Base-by-base conservation (phyloP, 2,888 invertebrate genomes). In the Sesia bembeciformis region DNA sequence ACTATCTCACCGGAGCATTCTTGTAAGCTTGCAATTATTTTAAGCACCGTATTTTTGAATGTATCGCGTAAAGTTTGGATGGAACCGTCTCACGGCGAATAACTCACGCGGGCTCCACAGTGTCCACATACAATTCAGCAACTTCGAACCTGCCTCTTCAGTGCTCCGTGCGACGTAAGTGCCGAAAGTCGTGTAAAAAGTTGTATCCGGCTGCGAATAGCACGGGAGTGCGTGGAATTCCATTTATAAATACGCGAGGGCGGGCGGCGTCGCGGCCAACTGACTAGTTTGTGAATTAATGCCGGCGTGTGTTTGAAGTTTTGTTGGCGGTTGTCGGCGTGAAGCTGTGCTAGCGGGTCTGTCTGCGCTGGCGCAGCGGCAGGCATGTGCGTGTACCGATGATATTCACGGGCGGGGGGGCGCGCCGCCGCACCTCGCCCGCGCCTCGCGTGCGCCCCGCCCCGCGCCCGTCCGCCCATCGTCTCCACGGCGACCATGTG, bases 391-490 rank as follows among this genome's bases (percentile, higher is more conserved):
- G 67, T 67, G 72, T 71, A 74, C 72, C 80, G 83, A 90, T 90
- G 90, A 90, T 90, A 78, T 90, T 90, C 82, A 90, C 89, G 72
- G 86, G 87, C 84, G 86, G 85, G 83, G 85, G 88, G 78, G 85
- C 84, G 78, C 89, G 89, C 68, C 86, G 90, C 62, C 86, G 87
- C 72, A 68, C 81, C 68, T 81, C 86, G 76, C 78, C 86, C 71
- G 84, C 86, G 74, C 82, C 81, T 64, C 72, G 67, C 67, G 63
- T 72, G 60, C 74, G 68, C 70, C 69, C 72, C 67, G 69, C 72
- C 74, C 62, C 65, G 64, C 59, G 58, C 62, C 64, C 64, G 69
- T 65, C 75, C 65, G 66, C 63, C 65, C 74, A 64, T 54, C 70
- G 79, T 56, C 76, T 78, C 60, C 75, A 70, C 62, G 70, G 74